Evolutionary conservation across 2,113 vertebrate species (phyloP), one percentile per base, ranked within the genome.

Genomic region (Pluvialis apricaria): DNA sequence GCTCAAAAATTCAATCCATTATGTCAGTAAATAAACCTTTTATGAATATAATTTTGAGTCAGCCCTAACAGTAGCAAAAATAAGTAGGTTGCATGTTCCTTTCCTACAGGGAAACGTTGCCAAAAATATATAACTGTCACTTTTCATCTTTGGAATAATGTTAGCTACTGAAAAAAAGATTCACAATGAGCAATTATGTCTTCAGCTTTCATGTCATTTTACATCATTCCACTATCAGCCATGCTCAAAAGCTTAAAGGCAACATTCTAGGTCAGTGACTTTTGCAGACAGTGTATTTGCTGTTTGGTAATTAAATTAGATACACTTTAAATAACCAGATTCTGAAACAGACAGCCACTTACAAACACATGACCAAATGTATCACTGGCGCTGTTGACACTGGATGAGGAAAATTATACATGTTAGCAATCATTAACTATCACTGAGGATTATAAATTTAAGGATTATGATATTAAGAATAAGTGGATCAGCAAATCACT

Each of bases 211-310:
- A 97, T 96, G 97, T 96, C 95, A 92, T 95, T 97, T 97, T 97
- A 96, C 88, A 97, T 97, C 97, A 96, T 81, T 96, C 70, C 85
- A 94, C 76, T 90, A 92, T 80, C 91, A 97, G 70, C 96, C 89
- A 72, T 38, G 82, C 96, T 96, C 87, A 92, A 92, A 97, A 96
- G 95, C 96, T 97, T 86, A 91, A 79, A 97, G 96, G 76, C 96
- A 97, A 95, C 76, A 86, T 97, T 97, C 96, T 97, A 97, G 97
- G 97, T 97, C 97, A 97, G 88, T 96, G 94, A 96, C 96, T 97
- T 96, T 86, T 94, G 70, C 87, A 95, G 92, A 85, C 77, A 82
- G 92, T 47, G 28, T 93, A 90, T 94, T 93, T 95, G 78, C 72
- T 95, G 86, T 88, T 97, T 93, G 89, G 90, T 94, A 97, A 97